Evolutionary conservation across 2,888 invertebrate species (phyloP).

Genomic region (Urechis unicinctus): DNA sequence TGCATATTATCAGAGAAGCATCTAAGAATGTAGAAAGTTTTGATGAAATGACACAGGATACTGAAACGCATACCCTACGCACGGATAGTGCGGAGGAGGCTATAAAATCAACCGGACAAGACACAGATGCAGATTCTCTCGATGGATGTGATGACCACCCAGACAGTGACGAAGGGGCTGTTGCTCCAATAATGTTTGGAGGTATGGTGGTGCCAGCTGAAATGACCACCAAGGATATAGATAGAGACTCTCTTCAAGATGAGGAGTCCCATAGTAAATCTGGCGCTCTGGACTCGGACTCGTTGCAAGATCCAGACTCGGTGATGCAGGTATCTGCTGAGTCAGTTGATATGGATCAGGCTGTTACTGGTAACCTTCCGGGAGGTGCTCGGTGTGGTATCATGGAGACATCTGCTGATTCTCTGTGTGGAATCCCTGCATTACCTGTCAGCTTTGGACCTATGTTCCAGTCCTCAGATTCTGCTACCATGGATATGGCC

Average conservation of each 20-base stretch:
- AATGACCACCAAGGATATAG: constrained; percentile 14
- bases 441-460: neutral
- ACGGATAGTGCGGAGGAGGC: neutral
- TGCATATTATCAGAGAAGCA: constrained; percentile 21
- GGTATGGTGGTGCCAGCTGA: constrained; percentile 1
- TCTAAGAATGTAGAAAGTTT: constrained; percentile 19
- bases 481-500: too few species aligned
- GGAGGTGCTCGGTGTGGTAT: neutral
- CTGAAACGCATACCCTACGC: too few species aligned
- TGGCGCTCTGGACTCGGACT: constrained; percentile 19
- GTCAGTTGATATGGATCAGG: constrained; percentile 14
- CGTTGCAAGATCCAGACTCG: constrained; percentile 23
- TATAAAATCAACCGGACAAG: neutral
- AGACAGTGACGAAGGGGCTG: constrained; percentile 14
- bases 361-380: neutral
- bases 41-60: neutral
- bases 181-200: too few species aligned
- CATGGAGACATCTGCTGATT: neutral
- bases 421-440: neutral
- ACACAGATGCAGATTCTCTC: constrained; percentile 15
- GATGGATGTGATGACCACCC: constrained; percentile 33
- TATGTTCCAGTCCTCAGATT: neutral
- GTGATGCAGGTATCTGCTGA: constrained; percentile 26
- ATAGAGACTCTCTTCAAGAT: constrained; percentile 18
- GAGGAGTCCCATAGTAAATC: constrained; percentile 17